Evolutionary conservation across 1,140 invertebrate species (phyloP).

Genomic region (Drosophila sucinea): DNA sequence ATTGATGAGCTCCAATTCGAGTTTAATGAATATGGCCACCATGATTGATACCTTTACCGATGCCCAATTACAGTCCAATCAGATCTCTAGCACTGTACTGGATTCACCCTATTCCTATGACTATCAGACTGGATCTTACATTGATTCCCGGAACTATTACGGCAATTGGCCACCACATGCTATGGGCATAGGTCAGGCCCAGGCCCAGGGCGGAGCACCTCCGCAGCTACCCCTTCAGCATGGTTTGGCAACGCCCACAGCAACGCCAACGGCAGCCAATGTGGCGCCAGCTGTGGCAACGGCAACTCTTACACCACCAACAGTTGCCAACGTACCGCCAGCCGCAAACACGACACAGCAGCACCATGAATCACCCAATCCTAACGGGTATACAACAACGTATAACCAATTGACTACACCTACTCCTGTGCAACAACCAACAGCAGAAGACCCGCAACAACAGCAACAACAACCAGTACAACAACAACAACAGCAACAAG

Average conservation of each 20-base stretch:
- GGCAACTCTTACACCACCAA: constrained; percentile 29
- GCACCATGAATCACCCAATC: constrained; percentile 57
- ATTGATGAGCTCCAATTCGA: constrained; percentile 84
- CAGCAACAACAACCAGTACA: constrained; percentile 42
- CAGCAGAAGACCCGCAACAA: constrained; percentile 46
- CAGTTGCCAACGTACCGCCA: constrained; percentile 3
- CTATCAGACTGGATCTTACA: constrained; percentile 85
- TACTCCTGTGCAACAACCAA: constrained; percentile 25
- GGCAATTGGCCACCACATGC: constrained; percentile 80
- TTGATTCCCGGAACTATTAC: constrained; percentile 82
- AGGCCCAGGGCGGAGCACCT: constrained; percentile 24
- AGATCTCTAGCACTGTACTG: constrained; percentile 91
- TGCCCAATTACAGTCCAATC: constrained; percentile 90
- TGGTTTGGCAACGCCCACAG: constrained; percentile 20
- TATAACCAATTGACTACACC: constrained; percentile 23
- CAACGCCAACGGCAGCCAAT: constrained; percentile 13
- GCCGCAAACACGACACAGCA: constrained; percentile 45
- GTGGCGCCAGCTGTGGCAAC: constrained; percentile 19
- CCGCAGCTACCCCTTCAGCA: constrained; percentile 38
- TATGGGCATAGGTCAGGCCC: constrained; percentile 57
- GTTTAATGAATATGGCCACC: constrained; percentile 87
- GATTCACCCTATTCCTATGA: constrained; percentile 89
- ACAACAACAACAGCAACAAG: constrained; percentile 44
- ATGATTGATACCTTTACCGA: constrained; percentile 90
- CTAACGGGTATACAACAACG: constrained; percentile 35